Percentiles rank a stretch among this genome's conserved stretches.
Evolutionary conservation across 2,888 invertebrate genomes (phyloP).

Genomic region (Sicus ferrugineus): DNA sequence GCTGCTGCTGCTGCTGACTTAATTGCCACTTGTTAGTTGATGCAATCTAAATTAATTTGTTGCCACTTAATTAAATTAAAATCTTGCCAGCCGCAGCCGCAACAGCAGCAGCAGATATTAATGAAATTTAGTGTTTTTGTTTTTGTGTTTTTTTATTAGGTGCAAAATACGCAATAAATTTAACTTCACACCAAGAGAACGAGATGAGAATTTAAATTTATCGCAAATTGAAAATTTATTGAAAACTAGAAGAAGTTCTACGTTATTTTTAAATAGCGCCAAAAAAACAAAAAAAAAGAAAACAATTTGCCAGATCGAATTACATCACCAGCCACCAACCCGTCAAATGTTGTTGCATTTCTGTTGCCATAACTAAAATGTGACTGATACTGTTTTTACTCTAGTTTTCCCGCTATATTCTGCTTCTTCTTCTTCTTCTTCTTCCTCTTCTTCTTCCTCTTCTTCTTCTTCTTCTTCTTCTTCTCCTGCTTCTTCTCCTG

Average conservation of each 20-base stretch:
- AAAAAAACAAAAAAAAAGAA: not conserved
- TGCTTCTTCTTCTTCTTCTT: too few species aligned
- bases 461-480: too few species aligned
- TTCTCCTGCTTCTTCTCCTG: not conserved
- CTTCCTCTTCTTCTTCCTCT: not conserved
- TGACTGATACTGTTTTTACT: too few species aligned
- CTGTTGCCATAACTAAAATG: too few species aligned
- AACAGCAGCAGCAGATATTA: not conserved
- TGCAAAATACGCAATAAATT: too few species aligned
- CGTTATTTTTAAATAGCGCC: too few species aligned
- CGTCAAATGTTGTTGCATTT: too few species aligned
- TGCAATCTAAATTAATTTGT: constrained; percentile 34
- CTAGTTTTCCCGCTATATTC: too few species aligned
- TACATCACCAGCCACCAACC: too few species aligned
- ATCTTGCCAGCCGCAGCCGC: constrained; percentile 22
- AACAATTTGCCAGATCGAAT: too few species aligned
- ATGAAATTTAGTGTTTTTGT: not conserved
- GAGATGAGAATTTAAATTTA: not conserved
- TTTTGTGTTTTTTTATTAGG: not conserved
- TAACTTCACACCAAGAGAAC: too few species aligned
- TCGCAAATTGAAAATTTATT: not conserved
- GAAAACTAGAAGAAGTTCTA: too few species aligned
- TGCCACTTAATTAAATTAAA: constrained; percentile 32
- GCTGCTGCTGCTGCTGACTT: constrained; percentile 37
- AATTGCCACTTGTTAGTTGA: constrained; percentile 45